Conservation (phyloP, 2,113 vertebrate species). For the Hemicordylus capensis region DNA sequence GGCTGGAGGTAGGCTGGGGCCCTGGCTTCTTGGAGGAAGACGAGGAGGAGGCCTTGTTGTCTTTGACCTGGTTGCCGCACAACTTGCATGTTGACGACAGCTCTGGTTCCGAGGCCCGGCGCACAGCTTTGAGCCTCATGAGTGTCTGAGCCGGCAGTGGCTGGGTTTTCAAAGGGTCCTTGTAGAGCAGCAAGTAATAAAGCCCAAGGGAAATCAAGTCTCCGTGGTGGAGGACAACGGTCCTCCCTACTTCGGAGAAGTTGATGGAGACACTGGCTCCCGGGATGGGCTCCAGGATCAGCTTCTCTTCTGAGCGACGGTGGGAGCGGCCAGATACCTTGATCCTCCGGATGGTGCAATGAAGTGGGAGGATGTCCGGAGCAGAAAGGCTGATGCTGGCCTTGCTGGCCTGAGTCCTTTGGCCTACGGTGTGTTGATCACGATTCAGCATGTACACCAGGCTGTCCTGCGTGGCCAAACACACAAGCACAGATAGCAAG, state of each 20-base stretch:
- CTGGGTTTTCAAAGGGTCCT: constrained; percentile 87
- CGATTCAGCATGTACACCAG: constrained; percentile 92
- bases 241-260: constrained; percentile 83
- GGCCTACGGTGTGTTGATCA: constrained; percentile 92
- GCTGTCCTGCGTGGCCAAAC: constrained; percentile 82
- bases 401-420: constrained; percentile 89
- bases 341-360: constrained; percentile 82
- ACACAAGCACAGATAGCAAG: neutral
- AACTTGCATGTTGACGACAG: constrained; percentile 72
- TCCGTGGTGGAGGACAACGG: constrained; percentile 85
- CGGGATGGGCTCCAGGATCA: constrained; percentile 83
- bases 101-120: constrained; percentile 66
- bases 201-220: constrained; percentile 93
- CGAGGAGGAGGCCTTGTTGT: constrained; percentile 33
- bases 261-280: constrained; percentile 85
- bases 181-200: constrained; percentile 94
- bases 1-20: constrained; percentile 40
- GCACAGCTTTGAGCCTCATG: constrained; percentile 80
- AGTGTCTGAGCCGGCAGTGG: constrained; percentile 85
- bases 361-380: constrained; percentile 92
- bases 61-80: constrained; percentile 80
- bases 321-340: constrained; percentile 56
- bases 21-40: constrained; percentile 20
- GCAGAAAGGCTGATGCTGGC: constrained; percentile 94
- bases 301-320: constrained; percentile 52